Percentiles rank a stretch among this genome's conserved stretches.
phyloP scores from a whole-genome alignment of 2,888 invertebrate genomes.

The Coecobrya sp. region DNA sequence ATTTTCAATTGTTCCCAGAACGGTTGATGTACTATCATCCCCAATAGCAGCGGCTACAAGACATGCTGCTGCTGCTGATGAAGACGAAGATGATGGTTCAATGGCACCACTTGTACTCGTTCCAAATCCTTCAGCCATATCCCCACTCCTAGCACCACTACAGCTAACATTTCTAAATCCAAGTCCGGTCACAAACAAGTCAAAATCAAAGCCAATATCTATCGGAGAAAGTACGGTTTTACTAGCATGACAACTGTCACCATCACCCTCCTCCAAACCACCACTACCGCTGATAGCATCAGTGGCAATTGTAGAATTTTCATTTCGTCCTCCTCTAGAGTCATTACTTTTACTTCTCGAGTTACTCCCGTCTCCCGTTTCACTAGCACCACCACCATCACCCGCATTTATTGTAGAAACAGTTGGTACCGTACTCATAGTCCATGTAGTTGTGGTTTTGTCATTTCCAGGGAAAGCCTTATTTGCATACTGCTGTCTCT shows the following conservation, averaged over 20 bases:
- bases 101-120: slow-evolving; percentile 17
- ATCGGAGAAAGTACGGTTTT: slow-evolving; percentile 72
- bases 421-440: slow-evolving; percentile 68
- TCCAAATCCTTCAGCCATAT: neutral
- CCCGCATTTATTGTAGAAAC: slow-evolving; percentile 55
- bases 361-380: slow-evolving; percentile 67
- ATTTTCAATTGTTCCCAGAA: slow-evolving; percentile 79
- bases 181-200: slow-evolving; percentile 79
- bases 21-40: slow-evolving; percentile 65
- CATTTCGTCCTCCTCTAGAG: slow-evolving; percentile 42
- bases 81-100: slow-evolving; percentile 36
- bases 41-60: slow-evolving; percentile 68
- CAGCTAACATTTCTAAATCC: slow-evolving; percentile 77
- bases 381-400: slow-evolving; percentile 49
- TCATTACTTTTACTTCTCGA: slow-evolving; percentile 58
- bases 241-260: slow-evolving; percentile 75
- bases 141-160: neutral
- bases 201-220: slow-evolving; percentile 83
- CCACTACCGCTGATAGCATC: slow-evolving; percentile 8
- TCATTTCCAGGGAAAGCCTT: slow-evolving; percentile 52
- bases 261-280: slow-evolving; percentile 43
- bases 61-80: slow-evolving; percentile 58
- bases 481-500: slow-evolving; percentile 66
- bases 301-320: slow-evolving; percentile 25
- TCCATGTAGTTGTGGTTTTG: slow-evolving; percentile 72